These are phyloP conservation scores for Dryocosmus kuriphilus DNA, from an alignment of 2,888 invertebrate genomes.

Conservation along the genomic window DNA sequence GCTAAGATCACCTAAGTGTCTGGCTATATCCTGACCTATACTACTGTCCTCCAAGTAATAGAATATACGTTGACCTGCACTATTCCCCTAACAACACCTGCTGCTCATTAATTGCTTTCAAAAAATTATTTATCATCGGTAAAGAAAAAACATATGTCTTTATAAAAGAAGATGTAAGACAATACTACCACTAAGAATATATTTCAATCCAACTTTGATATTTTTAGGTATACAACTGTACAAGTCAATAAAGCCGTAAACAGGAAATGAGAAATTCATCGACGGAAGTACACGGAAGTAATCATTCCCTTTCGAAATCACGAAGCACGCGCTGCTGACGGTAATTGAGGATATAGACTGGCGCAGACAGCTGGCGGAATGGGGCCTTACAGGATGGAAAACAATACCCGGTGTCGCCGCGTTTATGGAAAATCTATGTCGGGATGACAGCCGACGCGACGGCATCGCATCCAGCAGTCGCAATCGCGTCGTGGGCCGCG, in stretches of 20 bases:
- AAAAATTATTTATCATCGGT: no score
- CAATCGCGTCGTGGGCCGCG: constrained; percentile 42
- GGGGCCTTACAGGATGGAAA: constrained; percentile 29
- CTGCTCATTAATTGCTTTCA: no score
- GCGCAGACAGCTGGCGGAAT: neutral
- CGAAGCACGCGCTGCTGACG: constrained; percentile 10
- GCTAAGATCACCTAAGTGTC: no score
- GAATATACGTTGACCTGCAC: no score
- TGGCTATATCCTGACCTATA: no score
- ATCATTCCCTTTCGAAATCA: constrained; percentile 26
- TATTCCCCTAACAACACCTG: no score
- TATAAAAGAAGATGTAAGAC: no score
- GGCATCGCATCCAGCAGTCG: constrained; percentile 11
- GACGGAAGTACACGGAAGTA: constrained; percentile 30
- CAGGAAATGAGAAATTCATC: constrained; percentile 35
- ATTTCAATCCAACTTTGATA: neutral
- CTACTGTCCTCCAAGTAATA: no score
- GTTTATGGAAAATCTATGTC: constrained; percentile 31
- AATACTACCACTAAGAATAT: neutral
- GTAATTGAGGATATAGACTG: constrained; percentile 37
- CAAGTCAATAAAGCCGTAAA: neutral
- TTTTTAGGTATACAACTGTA: neutral
- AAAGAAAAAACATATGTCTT: no score
- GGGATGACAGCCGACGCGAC: constrained; percentile 10
- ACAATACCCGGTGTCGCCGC: constrained; percentile 31